Evolutionary conservation across 64 coral and sea anemone genomes (phyloP), one percentile per base, ranked within the genome.

Genomic region (Orbicella faveolata): DNA sequence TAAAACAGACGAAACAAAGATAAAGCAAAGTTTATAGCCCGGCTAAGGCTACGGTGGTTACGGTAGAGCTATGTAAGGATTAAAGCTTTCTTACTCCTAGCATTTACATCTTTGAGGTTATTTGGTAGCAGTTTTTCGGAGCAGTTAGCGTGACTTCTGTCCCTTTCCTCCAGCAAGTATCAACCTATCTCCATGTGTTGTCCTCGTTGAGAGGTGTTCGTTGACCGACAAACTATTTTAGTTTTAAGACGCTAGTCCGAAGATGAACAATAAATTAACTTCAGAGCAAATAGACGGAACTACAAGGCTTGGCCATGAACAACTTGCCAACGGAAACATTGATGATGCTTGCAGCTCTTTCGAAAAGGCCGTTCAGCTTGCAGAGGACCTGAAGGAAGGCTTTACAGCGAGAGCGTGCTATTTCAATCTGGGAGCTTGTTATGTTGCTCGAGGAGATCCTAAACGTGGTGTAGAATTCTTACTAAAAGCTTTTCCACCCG

Each of bases 381-480:
- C 97, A 35, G 78, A 65, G 26, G 61, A 83, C 0, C 63, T 95
- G 2, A 92, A 94, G 20, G 97, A 99, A 76, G 94, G 91, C 0
- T 99, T 96, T 74, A 99, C 92, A 0, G 88, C 91, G 63, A 95
- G 97, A 94, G 97, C 97, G 16, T 99, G 97, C 34, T 94, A 91
- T 73, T 99, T 99, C 25, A 99, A 99, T 80, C 84, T 99, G 7
- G 97, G 97, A 36, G 97, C 97, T 77, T 93, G 97, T 80, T 99
- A 81, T 73, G 97, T 99, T 11, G 97, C 97, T 0, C 85, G 75
- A 63, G 94, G 94, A 34, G 94, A 99, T 89, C 94, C 97, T 3
- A 89, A 82, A 54, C 93, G 91, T 77, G 97, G 97, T 2, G 87
- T 99, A 73, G 97, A 99, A 61, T 94, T 73, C 83, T 83, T 99